Evolutionary conservation across 2,113 vertebrate species (phyloP), one percentile per base, ranked within the genome.

Genomic region (Sphyrna mokarran): DNA sequence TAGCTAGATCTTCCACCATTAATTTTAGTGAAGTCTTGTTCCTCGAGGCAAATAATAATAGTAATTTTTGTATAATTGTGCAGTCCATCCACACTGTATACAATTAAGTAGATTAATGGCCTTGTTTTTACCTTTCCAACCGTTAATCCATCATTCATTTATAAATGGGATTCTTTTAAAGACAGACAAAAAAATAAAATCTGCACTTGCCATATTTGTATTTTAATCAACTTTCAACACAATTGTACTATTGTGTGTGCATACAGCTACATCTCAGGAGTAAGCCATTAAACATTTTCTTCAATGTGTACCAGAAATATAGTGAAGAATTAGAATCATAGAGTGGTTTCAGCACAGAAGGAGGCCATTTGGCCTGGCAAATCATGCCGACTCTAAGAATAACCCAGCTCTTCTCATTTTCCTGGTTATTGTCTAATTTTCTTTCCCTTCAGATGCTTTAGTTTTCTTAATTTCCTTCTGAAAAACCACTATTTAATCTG

Each of bases 51-150:
- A 76, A 95, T 76, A 95, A 95, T 72, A 95, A 72, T 95, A 95
- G 94, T 72, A 72, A 95, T 95, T 95, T 95, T 70, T 95, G 43
- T 95, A 76, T 95, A 95, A 95, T 95, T 95, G 37, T 72, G 68
- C 69, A 70, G 68, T 95, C 94, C 94, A 72, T 72, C 94, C 69
- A 95, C 69, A 72, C 43, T 33, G 69, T 72, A 54, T 26, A 95
- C 94, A 72, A 72, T 95, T 95, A 95, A 95, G 43, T 95, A 95
- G 94, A 95, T 95, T 95, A 95, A 95, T 95, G 94, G 94, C 94
- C 94, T 95, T 72, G 69, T 95, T 95, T 95, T 95, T 95, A 95
- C 68, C 68, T 72, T 95, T 95, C 40, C 69, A 95, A 95, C 70
- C 54, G 94, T 72, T 72, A 95, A 95, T 95, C 94, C 94, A 95